These are phyloP conservation scores for Uria lomvia DNA, from an alignment of 2,113 vertebrate genomes.

Conservation along the genomic window DNA sequence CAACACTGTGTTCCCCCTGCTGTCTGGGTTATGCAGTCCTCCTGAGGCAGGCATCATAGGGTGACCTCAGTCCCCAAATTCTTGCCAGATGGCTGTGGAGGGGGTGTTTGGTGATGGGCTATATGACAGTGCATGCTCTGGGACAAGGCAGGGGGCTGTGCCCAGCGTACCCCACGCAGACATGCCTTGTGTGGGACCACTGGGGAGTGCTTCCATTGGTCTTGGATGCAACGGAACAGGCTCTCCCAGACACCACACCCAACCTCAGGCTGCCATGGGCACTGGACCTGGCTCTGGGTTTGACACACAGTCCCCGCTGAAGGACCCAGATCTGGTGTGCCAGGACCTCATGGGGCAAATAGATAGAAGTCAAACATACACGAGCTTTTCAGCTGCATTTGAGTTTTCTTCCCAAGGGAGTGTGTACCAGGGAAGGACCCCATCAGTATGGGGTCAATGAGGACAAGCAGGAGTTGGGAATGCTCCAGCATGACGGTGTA, in stretches of 20 bases:
- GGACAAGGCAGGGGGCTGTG: background rate
- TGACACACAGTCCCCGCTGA: background rate
- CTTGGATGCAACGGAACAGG: background rate
- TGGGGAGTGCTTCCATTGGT: background rate
- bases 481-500: background rate
- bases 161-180: background rate
- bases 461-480: background rate
- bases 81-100: background rate
- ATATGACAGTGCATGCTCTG: background rate
- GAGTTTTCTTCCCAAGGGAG: background rate
- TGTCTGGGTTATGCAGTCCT: background rate
- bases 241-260: background rate
- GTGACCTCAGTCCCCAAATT: background rate
- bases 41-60: background rate
- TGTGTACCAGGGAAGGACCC: background rate
- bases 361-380: background rate
- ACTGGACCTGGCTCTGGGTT: no score
- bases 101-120: background rate
- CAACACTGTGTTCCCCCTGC: fast-evolving
- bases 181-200: fast-evolving
- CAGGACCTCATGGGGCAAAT: background rate
- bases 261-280: background rate
- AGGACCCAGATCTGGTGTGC: background rate
- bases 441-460: background rate
- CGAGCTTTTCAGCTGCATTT: background rate